Base-by-base conservation (phyloP, 2,888 invertebrate species). In the Apamea sordens region DNA sequence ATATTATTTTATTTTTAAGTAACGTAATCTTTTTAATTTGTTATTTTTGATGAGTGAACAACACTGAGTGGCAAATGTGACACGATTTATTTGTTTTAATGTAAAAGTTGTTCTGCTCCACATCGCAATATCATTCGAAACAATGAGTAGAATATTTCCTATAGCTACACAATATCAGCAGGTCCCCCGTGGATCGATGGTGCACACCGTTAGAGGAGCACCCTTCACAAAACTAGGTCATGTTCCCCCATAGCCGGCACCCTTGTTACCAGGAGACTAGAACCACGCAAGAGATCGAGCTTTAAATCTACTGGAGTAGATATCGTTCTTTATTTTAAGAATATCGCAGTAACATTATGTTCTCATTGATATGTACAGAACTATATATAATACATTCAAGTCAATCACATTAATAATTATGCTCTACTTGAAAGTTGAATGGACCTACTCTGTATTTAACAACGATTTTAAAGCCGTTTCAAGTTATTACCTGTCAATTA, bases 191-290 rank as follows among this genome's bases (percentile, higher is more conserved):
- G 94, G 96, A 96, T 96, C 96, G 96, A 96, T 96, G 95, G 94
- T 93, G 93, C 89, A 92, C 91, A 88, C 91, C 92, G 92, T 86
- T 91, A 90, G 90, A 91, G 92, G 89, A 93, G 92, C 92, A 92
- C 94, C 95, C 94, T 94, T 86, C 90, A 87, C 88, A 91, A 94
- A 96, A 96, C 92, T 96, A 93, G 96, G 96, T 96, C 96, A 96
- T 91, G 92, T 90, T 93, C 93, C 95, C 95, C 95, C 93, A 90
- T 90, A 77, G 87, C 88, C 70, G 89, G 92, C 92, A 91, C 94
- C 95, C 94, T 93, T 91, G 92, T 85, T 93, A 93, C 95, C 92
- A 94, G 94, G 94, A 91, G 85, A 90, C 89, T 89, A 93, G 89
- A 47, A 65, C 70, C 73, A 59, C 74, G 73, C 65, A 89, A 84